These are phyloP conservation scores for Pseudomyrmex cubaensis DNA, from an alignment of 1,140 invertebrate genomes.

Conservation along the genomic window DNA sequence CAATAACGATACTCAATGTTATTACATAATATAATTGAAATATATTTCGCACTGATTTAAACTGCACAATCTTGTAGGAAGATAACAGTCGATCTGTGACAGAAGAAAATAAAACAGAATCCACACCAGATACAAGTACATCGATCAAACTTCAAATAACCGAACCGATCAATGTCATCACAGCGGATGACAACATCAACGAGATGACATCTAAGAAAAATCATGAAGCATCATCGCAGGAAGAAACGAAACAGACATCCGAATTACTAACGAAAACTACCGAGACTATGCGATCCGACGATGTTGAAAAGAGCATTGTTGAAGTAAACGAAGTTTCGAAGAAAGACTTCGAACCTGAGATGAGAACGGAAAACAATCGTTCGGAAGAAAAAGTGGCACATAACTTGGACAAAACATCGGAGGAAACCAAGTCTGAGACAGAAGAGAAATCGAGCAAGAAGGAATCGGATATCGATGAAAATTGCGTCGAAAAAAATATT, in stretches of 20 bases:
- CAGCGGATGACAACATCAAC: slow-evolving; percentile 72
- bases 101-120: slow-evolving; percentile 57
- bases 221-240: not conserved
- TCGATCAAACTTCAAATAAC: slow-evolving; percentile 70
- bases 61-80: slow-evolving; percentile 64
- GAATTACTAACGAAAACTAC: not conserved
- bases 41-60: slow-evolving; percentile 11
- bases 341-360: not conserved
- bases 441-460: not conserved
- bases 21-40: slow-evolving; percentile 7
- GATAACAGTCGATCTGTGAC: not conserved
- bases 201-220: slow-evolving; percentile 70
- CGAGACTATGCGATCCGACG: not conserved
- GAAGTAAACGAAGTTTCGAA: slow-evolving; percentile 2
- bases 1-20: slow-evolving; percentile 1
- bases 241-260: slow-evolving; percentile 10
- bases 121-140: slow-evolving; percentile 42
- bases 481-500: slow-evolving; percentile 17
- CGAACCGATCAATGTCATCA: slow-evolving; percentile 70
- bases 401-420: not conserved
- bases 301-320: not conserved
- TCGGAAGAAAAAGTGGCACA: not conserved
- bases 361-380: not conserved
- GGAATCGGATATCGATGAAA: not conserved
- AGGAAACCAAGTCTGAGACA: not conserved